These are phyloP conservation scores for Schizotus pectinicornis DNA, from an alignment of 2,888 invertebrate genomes.

Conservation along the genomic window DNA sequence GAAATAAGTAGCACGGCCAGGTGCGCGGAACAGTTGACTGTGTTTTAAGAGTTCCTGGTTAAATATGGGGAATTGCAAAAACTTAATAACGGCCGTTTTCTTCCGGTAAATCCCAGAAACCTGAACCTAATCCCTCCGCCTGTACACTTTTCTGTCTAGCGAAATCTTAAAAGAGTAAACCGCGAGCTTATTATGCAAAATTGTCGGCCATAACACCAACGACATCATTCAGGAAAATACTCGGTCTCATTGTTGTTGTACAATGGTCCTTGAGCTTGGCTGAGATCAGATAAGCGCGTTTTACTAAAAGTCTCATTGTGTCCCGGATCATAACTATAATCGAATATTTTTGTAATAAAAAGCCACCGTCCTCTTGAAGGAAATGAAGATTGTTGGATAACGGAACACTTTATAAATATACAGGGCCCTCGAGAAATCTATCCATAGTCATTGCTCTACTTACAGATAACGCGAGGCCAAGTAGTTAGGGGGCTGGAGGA, in stretches of 20 bases:
- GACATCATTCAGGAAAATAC: constrained; percentile 37
- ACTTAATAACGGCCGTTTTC: too few species aligned
- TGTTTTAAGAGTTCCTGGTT: too few species aligned
- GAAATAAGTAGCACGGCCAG: background rate
- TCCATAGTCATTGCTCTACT: constrained; percentile 37
- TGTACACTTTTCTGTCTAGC: constrained; percentile 36
- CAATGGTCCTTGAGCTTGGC: constrained; percentile 31
- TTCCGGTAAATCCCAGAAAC: background rate
- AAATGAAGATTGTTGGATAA: constrained; percentile 40
- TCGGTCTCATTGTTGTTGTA: constrained; percentile 32
- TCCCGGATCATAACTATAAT: constrained; percentile 29
- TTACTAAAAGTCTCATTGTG: constrained; percentile 33
- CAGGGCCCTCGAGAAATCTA: constrained; percentile 43
- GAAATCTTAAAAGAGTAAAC: constrained; percentile 39
- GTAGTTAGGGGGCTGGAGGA: background rate
- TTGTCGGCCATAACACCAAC: constrained; percentile 38
- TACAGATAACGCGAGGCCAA: constrained; percentile 31
- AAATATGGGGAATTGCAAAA: too few species aligned
- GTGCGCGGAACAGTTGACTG: too few species aligned
- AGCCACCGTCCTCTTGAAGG: constrained; percentile 29
- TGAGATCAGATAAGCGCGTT: constrained; percentile 30
- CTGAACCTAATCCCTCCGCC: constrained; percentile 30
- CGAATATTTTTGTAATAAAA: constrained; percentile 29
- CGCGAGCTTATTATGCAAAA: constrained; percentile 41
- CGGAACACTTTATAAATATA: constrained; percentile 41